Evolutionary conservation across 1,140 invertebrate genomes (phyloP).

Genomic region (Drosophila simulans): DNA sequence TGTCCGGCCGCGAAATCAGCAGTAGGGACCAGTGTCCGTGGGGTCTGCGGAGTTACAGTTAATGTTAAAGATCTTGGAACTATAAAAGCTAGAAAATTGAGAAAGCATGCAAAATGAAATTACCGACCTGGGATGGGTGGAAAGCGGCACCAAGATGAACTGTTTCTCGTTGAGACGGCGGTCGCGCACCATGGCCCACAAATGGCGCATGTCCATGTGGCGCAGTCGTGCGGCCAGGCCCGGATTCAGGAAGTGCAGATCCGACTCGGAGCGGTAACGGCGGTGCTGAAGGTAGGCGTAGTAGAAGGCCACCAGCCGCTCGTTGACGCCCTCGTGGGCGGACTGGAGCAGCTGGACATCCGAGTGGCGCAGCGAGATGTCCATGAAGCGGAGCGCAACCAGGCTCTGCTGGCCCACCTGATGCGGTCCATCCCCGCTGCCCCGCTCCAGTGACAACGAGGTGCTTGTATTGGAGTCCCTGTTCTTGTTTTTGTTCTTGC

Average conservation of each 20-base stretch:
- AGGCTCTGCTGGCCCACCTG: neutral
- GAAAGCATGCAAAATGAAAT: neutral
- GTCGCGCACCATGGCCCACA: neutral
- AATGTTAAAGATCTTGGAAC: too few relatives aligned
- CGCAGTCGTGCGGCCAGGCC: neutral
- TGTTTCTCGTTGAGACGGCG: constrained; percentile 15
- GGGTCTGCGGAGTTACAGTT: neutral
- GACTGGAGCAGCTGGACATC: constrained; percentile 37
- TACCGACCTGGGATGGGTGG: neutral
- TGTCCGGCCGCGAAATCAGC: constrained; percentile 45
- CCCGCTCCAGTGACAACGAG: neutral
- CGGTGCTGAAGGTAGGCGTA: constrained; percentile 34
- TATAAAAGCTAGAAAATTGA: too few relatives aligned
- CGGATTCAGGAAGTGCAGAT: constrained; percentile 35
- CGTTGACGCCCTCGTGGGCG: constrained; percentile 17
- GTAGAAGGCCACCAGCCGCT: constrained; percentile 38
- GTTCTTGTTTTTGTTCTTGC: neutral
- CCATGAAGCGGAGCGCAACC: constrained; percentile 10
- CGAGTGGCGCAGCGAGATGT: constrained; percentile 26
- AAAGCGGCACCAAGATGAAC: constrained; percentile 43
- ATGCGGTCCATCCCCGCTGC: neutral
- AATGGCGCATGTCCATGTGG: neutral
- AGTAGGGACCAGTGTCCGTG: constrained; percentile 46
- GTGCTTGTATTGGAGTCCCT: neutral
- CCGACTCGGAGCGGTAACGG: constrained; percentile 14